A percentile compares a stretch with the other conserved stretches of the same genome.
These are phyloP conservation scores for Polietes domitor DNA, from an alignment of 2,888 invertebrate species.

Conservation along the genomic window DNA sequence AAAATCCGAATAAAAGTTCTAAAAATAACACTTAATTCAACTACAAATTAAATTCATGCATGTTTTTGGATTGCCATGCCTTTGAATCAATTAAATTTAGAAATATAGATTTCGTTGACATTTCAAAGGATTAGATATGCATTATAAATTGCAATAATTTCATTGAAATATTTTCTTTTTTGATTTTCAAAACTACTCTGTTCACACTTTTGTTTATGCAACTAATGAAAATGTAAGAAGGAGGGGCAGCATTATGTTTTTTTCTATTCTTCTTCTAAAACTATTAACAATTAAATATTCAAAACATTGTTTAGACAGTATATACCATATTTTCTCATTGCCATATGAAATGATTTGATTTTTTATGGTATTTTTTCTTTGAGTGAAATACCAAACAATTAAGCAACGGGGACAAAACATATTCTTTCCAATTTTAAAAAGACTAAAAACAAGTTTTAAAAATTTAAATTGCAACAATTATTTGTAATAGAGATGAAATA, in stretches of 20 bases:
- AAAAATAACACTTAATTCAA: too few species aligned
- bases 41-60: too few species aligned
- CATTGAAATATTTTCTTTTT: slow-evolving; percentile 1
- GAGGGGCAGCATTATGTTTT: slow-evolving; percentile 11
- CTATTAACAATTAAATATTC: slow-evolving; percentile 17
- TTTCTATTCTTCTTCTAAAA: too few species aligned
- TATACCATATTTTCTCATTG: slow-evolving; percentile 43
- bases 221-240: slow-evolving; percentile 17
- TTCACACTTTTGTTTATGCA: slow-evolving; percentile 17
- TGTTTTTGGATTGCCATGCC: too few species aligned
- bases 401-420: neutral
- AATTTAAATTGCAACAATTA: slow-evolving; percentile 29
- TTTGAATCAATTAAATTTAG: too few species aligned
- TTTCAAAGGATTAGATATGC: too few species aligned
- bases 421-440: slow-evolving; percentile 1
- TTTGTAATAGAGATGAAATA: neutral
- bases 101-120: too few species aligned
- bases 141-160: too few species aligned
- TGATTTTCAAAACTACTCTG: neutral
- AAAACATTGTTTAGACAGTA: slow-evolving; percentile 13
- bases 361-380: neutral
- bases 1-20: too few species aligned
- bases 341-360: slow-evolving; percentile 48
- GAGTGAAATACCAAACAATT: slow-evolving; percentile 5
- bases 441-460: too few species aligned